Evolutionary conservation across 1,140 invertebrate genomes (phyloP).

Genomic region (Varroa destructor): DNA sequence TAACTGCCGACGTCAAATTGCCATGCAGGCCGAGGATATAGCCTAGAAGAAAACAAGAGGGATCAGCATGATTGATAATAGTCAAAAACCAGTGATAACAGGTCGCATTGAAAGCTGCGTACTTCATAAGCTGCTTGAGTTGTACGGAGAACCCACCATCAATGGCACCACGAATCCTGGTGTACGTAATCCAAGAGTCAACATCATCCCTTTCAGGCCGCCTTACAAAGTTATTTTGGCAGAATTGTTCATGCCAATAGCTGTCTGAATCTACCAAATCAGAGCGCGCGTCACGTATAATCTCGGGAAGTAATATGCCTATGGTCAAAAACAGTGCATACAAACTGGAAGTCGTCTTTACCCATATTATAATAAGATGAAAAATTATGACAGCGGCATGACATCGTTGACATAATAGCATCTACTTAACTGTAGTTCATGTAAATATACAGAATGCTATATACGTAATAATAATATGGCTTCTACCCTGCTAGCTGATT

Average conservation of each 20-base stretch:
- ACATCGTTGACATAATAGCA: too few relatives aligned
- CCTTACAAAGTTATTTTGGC: background rate
- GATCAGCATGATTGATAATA: background rate
- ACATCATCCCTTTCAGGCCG: background rate
- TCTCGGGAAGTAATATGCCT: constrained; percentile 19
- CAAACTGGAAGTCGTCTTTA: too few relatives aligned
- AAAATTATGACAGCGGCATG: too few relatives aligned
- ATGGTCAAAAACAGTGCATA: too few relatives aligned
- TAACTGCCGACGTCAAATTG: background rate
- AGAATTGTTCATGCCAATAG: constrained; percentile 5
- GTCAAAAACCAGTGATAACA: too few relatives aligned
- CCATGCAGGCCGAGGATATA: constrained; percentile 9
- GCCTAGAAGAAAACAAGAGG: background rate
- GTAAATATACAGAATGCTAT: too few relatives aligned
- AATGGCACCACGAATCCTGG: constrained; percentile 12
- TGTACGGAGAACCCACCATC: background rate
- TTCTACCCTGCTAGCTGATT: too few relatives aligned
- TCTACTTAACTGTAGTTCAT: too few relatives aligned
- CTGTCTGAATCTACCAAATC: constrained; percentile 8
- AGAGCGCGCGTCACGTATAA: background rate
- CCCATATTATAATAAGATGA: too few relatives aligned
- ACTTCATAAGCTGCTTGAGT: too few relatives aligned
- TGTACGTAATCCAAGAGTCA: constrained; percentile 19
- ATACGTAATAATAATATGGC: too few relatives aligned
- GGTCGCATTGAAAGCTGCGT: too few relatives aligned